Conservation (phyloP, 2,113 vertebrate species). For the Ophiodon elongatus region DNA sequence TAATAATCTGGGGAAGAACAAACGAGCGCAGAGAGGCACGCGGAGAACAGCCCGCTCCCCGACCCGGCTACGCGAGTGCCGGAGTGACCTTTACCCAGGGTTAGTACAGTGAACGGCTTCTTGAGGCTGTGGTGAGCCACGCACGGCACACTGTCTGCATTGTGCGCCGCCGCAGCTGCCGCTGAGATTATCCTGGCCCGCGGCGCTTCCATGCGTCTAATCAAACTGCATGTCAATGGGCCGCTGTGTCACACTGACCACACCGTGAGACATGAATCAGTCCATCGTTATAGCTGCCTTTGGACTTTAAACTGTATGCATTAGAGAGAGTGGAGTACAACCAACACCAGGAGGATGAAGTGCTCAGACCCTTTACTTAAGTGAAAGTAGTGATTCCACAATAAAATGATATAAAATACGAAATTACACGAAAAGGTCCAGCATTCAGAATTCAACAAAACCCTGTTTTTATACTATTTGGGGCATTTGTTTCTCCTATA, state of each 20-base stretch:
- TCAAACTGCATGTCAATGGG: conserved; percentile 26
- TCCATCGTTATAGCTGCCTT: background rate
- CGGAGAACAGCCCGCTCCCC: conserved; percentile 12
- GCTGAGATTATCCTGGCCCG: conserved; percentile 47
- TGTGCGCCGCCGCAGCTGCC: conserved; percentile 45
- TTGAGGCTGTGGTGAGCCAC: conserved; percentile 56
- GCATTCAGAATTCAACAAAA: background rate
- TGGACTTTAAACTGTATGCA: background rate
- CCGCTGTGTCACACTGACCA: conserved; percentile 30
- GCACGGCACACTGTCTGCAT: conserved; percentile 66
- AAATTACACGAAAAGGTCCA: background rate
- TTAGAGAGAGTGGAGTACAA: background rate
- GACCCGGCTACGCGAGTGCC: conserved; percentile 30
- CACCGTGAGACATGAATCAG: conserved; percentile 16
- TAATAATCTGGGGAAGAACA: background rate
- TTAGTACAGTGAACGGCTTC: conserved; percentile 72
- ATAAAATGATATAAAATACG: background rate
- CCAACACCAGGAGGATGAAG: too few relatives aligned
- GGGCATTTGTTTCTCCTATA: background rate
- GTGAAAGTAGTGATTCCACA: background rate
- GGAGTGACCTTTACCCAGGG: conserved; percentile 73
- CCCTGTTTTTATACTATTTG: background rate
- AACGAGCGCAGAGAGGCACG: background rate
- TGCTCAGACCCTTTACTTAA: too few relatives aligned
- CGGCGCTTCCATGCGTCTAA: conserved; percentile 9